Evolutionary conservation across 2,797 vertebrate genomes (phyloP), one percentile per base, ranked within the genome.

Genomic region (Parambassis ranga): DNA sequence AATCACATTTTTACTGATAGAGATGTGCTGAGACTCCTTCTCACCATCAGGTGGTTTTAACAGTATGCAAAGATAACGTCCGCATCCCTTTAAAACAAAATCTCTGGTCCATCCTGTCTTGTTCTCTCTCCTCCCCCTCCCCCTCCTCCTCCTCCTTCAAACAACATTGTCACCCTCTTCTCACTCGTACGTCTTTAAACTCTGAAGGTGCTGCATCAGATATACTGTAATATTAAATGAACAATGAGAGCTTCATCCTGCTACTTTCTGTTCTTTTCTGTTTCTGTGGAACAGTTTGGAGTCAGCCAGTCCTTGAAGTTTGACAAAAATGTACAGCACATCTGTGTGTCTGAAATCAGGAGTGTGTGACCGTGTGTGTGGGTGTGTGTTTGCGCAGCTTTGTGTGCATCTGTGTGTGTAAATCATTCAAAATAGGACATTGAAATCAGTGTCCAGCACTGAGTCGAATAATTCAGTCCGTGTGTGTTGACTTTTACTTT

Each of bases 201-300:
- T 87, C 84, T 86, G 68, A 90, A 83, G 90, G 91, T 92, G 91
- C 91, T 91, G 87, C 87, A 90, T 88, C 89, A 88, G 72, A 82
- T 82, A 53, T 85, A 90, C 89, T 89, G 88, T 90, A 90, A 88
- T 52, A 73, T 80, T 75, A 70, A 79, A 82, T 51, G 47, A 82
- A 77, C 79, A 76, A 79, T 27, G 50, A 47, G 48, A 44, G 78
- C 19, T 61, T 75, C 57, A 13, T 63, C 41, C 27, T 53, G 22
- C 74, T 53, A 13, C 38, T 66, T 81, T 70, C 55, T 67, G 27
- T 63, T 73, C 7, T 30, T 52, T 65, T 58, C 20, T 61, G 38
- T 69, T 41, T 57, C 62, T 39, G 61, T 53, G 58, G 57, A 41
- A 52, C 48, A 63, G 39, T 59, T 67, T 64, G 47, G 73, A 62